A percentile compares a stretch with the other conserved stretches of the same genome.
Conservation (phyloP, 2,113 vertebrate genomes). For the Piprites chloris region DNA sequence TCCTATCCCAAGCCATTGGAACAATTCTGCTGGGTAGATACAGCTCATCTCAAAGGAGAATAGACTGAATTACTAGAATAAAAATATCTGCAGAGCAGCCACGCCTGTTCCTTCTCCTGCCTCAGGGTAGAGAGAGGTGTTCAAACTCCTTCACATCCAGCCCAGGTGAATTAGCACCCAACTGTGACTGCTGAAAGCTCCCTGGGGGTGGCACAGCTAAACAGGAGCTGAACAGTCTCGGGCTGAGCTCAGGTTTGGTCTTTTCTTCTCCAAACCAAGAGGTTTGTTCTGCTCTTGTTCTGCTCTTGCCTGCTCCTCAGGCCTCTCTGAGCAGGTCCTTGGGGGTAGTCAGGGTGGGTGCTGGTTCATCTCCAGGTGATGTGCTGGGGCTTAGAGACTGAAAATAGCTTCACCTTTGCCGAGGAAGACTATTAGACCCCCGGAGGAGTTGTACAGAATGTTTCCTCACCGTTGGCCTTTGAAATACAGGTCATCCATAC, state of each 20-base stretch:
- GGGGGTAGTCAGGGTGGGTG: neutral
- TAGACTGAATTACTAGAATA: neutral
- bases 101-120: neutral
- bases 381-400: neutral
- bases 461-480: neutral
- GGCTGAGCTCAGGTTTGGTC: neutral
- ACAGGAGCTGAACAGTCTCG: rapidly evolving
- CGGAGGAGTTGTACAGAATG: neutral
- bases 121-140: neutral
- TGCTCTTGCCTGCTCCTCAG: neutral
- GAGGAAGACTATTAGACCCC: neutral
- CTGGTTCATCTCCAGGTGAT: neutral
- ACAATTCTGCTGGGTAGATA: neutral
- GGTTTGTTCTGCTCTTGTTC: neutral
- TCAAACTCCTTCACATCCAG: neutral
- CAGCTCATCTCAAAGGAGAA: neutral
- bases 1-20: neutral
- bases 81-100: neutral
- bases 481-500: neutral
- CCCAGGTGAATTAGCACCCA: neutral
- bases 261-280: neutral
- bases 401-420: neutral
- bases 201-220: neutral
- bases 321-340: neutral
- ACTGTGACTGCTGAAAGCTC: rapidly evolving